These are phyloP conservation scores for Myotis planiceps DNA, from an alignment of 2,797 vertebrate species.

Conservation along the genomic window DNA sequence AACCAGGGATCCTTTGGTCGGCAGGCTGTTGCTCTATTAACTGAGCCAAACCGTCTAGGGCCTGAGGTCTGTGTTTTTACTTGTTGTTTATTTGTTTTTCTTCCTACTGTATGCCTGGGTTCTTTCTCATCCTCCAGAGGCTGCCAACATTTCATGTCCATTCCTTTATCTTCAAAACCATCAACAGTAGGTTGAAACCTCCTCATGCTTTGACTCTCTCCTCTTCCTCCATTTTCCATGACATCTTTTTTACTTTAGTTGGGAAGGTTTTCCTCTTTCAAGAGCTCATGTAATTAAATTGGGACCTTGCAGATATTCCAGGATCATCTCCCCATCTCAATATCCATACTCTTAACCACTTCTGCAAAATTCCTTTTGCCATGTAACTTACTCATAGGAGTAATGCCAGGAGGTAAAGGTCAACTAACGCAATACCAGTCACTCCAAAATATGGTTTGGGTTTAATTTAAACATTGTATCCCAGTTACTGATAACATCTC, in stretches of 20 bases:
- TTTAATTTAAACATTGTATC: background rate
- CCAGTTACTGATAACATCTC: background rate
- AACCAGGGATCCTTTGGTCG: too few relatives aligned
- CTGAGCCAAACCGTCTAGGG: too few relatives aligned
- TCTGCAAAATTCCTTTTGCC: background rate
- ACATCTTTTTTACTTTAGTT: background rate
- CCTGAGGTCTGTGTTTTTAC: background rate
- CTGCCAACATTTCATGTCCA: background rate
- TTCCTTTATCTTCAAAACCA: background rate
- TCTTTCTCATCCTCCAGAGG: background rate
- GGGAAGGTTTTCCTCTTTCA: background rate
- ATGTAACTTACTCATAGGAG: background rate
- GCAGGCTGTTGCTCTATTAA: too few relatives aligned
- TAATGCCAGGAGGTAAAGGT: background rate
- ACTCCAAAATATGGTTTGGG: background rate
- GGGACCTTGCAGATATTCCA: background rate
- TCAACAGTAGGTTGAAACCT: background rate
- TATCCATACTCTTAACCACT: background rate
- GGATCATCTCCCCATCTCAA: background rate
- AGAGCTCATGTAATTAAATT: background rate
- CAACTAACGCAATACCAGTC: background rate
- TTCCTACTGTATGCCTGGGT: background rate
- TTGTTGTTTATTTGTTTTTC: background rate
- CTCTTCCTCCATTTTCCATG: background rate
- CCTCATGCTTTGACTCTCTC: background rate